Percentiles rank a stretch among this genome's conserved stretches.
These are phyloP conservation scores for Muntiacus reevesi DNA, from an alignment of 2,113 vertebrate genomes.

Conservation along the genomic window DNA sequence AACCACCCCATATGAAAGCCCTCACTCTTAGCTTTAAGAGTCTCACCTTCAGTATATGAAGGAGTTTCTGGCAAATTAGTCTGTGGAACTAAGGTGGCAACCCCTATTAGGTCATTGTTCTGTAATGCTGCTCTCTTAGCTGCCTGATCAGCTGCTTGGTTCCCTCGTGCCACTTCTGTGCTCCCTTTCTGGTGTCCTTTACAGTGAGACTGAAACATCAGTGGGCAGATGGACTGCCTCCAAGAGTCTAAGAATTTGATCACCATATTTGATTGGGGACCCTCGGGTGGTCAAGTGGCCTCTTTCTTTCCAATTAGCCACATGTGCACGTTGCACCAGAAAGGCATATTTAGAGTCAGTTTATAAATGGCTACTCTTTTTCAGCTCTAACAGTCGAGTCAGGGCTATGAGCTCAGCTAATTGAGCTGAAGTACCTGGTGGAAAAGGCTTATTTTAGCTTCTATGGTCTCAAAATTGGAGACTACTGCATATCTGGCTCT, in stretches of 20 bases:
- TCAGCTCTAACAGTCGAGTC: not conserved
- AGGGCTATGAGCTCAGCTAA: not conserved
- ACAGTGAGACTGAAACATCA: not conserved
- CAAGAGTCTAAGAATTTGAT: not conserved
- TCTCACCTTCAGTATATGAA: not conserved
- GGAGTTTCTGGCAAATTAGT: not conserved
- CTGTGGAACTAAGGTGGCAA: not conserved
- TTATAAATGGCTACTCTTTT: not conserved
- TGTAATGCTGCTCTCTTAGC: not conserved
- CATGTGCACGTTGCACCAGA: not conserved
- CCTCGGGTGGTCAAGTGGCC: not conserved
- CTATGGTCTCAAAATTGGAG: not conserved
- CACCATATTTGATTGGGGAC: not conserved
- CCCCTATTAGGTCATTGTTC: not conserved
- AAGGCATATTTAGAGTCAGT: not conserved
- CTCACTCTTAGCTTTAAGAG: not conserved
- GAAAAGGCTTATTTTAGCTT: not conserved
- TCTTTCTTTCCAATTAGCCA: not conserved
- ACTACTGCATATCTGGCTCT: not conserved
- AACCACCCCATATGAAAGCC: not conserved
- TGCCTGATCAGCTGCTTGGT: not conserved
- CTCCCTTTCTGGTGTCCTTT: not conserved
- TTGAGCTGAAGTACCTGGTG: not conserved
- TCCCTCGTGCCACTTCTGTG: accelerated
- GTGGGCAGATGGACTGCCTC: not conserved